Percentiles rank a stretch among this genome's conserved stretches.
These are phyloP conservation scores for Haplochromis burtoni DNA, from an alignment of 2,113 vertebrate genomes.

Conservation along the genomic window DNA sequence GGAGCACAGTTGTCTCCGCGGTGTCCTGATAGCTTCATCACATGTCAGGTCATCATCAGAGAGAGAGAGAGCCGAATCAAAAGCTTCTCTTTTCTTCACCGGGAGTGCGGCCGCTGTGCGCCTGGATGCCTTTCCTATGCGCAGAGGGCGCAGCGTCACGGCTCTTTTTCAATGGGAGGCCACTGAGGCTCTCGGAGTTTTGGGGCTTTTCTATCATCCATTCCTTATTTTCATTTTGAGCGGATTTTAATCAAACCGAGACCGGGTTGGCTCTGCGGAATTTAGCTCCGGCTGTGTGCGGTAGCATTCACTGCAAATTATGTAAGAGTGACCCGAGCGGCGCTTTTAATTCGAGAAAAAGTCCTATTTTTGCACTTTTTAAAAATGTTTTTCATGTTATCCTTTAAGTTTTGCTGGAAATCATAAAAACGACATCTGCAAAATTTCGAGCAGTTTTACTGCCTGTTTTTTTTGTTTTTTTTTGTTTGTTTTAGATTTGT, in stretches of 20 bases:
- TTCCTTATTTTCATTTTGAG: neutral
- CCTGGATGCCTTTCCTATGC: slow-evolving; percentile 1
- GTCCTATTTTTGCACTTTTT: neutral
- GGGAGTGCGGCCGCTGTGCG: neutral
- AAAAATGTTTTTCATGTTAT: neutral
- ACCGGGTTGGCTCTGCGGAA: neutral
- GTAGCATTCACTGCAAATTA: neutral
- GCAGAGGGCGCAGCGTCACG: slow-evolving; percentile 37
- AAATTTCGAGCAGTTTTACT: neutral
- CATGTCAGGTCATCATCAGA: neutral
- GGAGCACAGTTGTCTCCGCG: neutral
- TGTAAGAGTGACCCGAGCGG: slow-evolving; percentile 7
- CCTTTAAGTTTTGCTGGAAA: neutral
- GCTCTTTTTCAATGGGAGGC: neutral
- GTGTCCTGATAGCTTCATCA: slow-evolving; percentile 6
- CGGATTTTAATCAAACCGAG: neutral
- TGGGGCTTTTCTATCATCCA: neutral
- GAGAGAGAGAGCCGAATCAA: neutral
- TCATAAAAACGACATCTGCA: neutral
- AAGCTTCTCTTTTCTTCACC: neutral
- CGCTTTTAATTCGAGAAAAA: neutral
- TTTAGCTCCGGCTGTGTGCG: neutral
- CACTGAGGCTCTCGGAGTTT: neutral
- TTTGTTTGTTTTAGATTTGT: neutral
- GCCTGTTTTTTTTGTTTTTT: neutral